Conservation (phyloP, 2,113 vertebrate genomes). For the Mirza zaza region DNA sequence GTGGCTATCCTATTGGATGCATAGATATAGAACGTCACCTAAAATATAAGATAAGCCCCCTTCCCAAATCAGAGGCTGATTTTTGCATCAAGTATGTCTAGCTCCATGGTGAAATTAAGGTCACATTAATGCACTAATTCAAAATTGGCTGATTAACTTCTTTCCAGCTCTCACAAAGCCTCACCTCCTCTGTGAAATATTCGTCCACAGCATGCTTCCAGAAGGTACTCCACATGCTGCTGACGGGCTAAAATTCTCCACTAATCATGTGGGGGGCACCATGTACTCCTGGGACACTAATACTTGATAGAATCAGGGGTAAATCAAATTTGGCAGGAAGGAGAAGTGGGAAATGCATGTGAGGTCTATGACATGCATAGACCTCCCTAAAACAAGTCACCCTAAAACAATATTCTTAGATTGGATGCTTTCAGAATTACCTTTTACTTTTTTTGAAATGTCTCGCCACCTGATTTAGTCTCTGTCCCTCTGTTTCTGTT, state of each 20-base stretch:
- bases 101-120: not conserved
- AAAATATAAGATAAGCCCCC: not conserved
- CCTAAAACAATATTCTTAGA: not conserved
- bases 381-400: not conserved
- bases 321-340: not conserved
- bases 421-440: not conserved
- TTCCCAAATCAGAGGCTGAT: not conserved
- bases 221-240: not conserved
- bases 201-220: rapidly evolving
- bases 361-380: not conserved
- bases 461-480: not conserved
- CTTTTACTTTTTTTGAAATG: not conserved
- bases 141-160: not conserved
- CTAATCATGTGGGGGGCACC: not conserved
- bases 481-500: not conserved
- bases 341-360: not conserved
- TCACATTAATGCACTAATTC: not conserved
- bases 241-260: not conserved
- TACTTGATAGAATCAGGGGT: not conserved
- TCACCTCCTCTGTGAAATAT: not conserved
- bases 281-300: not conserved
- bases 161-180: rapidly evolving
- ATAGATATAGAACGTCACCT: not conserved
- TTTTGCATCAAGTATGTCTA: not conserved
- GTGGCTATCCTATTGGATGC: not conserved